These are phyloP conservation scores for Lymantria monacha DNA, from an alignment of 2,888 invertebrate species.

Conservation along the genomic window DNA sequence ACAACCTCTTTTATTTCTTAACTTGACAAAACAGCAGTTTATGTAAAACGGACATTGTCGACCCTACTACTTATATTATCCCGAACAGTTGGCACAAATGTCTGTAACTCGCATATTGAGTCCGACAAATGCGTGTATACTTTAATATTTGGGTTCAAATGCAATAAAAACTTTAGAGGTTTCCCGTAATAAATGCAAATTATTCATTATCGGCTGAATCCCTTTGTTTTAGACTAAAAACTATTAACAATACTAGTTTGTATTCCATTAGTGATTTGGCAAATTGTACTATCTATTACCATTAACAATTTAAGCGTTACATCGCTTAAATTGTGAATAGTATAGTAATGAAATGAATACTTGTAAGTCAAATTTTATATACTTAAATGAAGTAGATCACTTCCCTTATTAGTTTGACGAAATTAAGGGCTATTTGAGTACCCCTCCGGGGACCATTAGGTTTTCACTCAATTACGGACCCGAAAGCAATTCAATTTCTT, in stretches of 20 bases:
- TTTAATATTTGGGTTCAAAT: slow-evolving; percentile 32
- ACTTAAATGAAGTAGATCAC: slow-evolving; percentile 21
- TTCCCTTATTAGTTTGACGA: slow-evolving; percentile 19
- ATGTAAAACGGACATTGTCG: slow-evolving; percentile 2
- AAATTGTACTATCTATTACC: background rate
- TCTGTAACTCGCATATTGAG: slow-evolving; percentile 21
- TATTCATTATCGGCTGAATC: slow-evolving; percentile 15
- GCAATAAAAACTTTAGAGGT: slow-evolving; percentile 31
- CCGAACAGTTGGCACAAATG: slow-evolving; percentile 25
- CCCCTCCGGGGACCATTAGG: slow-evolving; percentile 26
- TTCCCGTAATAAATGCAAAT: slow-evolving; percentile 23
- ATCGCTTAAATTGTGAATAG: too few species aligned
- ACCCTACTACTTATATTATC: slow-evolving; percentile 17
- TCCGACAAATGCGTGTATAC: slow-evolving; percentile 26
- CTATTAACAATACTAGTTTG: background rate
- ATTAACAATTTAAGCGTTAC: background rate
- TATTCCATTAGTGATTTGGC: background rate
- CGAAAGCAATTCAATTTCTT: slow-evolving; percentile 27
- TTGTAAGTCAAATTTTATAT: background rate
- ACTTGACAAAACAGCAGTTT: slow-evolving; percentile 7
- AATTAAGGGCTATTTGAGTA: slow-evolving; percentile 25
- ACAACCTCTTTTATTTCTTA: slow-evolving; percentile 5
- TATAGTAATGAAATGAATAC: background rate
- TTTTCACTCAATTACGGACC: slow-evolving; percentile 26
- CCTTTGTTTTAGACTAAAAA: background rate